A percentile compares a stretch with the other conserved stretches of the same genome.
Conservation (phyloP, 2,888 invertebrate species). For the Drosophila flavopinicola region DNA sequence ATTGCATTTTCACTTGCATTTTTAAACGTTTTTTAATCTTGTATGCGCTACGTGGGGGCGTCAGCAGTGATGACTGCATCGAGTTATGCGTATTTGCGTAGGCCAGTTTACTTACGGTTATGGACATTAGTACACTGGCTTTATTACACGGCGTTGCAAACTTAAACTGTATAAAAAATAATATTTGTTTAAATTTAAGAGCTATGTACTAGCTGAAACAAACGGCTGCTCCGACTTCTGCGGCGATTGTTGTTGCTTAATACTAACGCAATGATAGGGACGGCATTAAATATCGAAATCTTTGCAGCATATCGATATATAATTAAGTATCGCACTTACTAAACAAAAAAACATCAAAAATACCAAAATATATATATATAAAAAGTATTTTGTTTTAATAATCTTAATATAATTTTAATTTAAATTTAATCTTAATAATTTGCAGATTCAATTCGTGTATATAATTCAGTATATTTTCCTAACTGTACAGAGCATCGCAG, state of each 20-base stretch:
- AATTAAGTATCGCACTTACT: background rate
- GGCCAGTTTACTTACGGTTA: constrained; percentile 81
- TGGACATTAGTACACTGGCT: constrained; percentile 82
- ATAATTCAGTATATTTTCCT: too few relatives aligned
- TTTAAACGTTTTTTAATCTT: constrained; percentile 45
- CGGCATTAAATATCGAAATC: constrained; percentile 10
- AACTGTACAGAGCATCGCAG: background rate
- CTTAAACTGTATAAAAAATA: constrained; percentile 41
- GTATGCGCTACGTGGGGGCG: constrained; percentile 66
- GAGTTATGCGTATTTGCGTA: background rate
- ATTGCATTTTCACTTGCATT: constrained; percentile 51
- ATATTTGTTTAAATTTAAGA: constrained; percentile 44
- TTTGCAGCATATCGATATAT: constrained; percentile 7
- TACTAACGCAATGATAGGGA: constrained; percentile 39
- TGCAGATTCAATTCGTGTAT: background rate
- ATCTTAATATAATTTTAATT: too few relatives aligned
- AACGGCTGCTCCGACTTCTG: constrained; percentile 61
- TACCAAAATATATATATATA: too few relatives aligned
- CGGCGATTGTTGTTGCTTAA: constrained; percentile 62
- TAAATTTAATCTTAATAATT: too few relatives aligned
- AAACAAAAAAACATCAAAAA: background rate
- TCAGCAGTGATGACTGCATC: constrained; percentile 28
- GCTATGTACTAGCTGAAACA: constrained; percentile 52
- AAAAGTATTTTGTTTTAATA: too few relatives aligned
- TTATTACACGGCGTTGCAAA: constrained; percentile 58